A percentile compares a stretch with the other conserved stretches of the same genome.
Conservation (phyloP, 2,888 invertebrate genomes). For the Lasioglossum oenotherae region DNA sequence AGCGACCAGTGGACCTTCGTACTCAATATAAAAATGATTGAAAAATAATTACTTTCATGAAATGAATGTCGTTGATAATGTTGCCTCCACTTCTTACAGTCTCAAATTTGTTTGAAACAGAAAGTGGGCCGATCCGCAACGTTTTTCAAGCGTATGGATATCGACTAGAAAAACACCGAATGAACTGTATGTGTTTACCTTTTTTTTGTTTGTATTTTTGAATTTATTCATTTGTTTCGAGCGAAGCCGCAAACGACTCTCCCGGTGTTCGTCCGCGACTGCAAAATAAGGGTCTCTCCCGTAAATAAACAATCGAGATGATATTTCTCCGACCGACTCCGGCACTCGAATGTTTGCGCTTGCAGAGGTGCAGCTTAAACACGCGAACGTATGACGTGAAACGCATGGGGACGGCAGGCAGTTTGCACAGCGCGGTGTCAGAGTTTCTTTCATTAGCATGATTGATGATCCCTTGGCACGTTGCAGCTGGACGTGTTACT, state of each 20-base stretch:
- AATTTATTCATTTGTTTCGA: not conserved
- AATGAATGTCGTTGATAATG: not conserved
- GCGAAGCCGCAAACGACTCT: not conserved
- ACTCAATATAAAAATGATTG: not conserved
- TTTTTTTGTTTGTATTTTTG: not conserved
- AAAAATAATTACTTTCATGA: too few species aligned
- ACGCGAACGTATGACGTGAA: constrained; percentile 24
- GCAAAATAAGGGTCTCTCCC: not conserved
- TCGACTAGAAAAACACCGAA: not conserved
- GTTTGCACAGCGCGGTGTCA: constrained; percentile 38
- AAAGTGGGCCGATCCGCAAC: not conserved
- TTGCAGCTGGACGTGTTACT: not conserved
- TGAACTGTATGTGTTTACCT: not conserved
- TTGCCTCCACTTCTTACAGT: not conserved
- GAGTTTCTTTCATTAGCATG: constrained; percentile 41
- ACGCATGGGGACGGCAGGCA: constrained; percentile 15
- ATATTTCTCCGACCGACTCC: not conserved
- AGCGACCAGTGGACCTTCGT: not conserved
- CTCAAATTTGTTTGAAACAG: not conserved
- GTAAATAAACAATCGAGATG: constrained; percentile 6
- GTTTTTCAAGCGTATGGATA: not conserved
- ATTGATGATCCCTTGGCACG: constrained; percentile 31
- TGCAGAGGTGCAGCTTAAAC: constrained; percentile 10
- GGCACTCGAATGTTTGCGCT: not conserved
- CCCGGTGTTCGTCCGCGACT: not conserved